Evolutionary conservation across 2,113 vertebrate genomes (phyloP).

Genomic region (Fregata magnificens): DNA sequence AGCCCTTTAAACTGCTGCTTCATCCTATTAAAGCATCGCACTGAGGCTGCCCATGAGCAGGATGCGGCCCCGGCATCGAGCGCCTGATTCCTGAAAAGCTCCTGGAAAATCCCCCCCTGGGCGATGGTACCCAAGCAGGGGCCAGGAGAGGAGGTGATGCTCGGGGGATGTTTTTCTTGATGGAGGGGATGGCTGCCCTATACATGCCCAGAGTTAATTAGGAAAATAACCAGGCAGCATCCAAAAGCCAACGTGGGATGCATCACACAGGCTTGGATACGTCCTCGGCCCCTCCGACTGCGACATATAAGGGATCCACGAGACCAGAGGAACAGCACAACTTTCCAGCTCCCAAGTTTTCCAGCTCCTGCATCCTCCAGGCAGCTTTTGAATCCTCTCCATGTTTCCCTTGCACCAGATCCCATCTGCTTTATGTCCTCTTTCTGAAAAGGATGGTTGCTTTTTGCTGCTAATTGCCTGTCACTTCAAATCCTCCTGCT

Average conservation of each 20-base stretch:
- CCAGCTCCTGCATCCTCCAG: background rate
- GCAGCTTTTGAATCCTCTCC: background rate
- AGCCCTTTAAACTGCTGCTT: background rate
- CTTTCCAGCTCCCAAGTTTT: background rate
- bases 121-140: background rate
- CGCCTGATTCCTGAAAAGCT: too few relatives aligned
- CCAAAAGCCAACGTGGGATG: background rate
- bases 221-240: background rate
- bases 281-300: background rate
- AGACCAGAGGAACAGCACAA: background rate
- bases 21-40: background rate
- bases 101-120: background rate
- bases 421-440: background rate
- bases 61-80: rapidly evolving
- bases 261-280: background rate
- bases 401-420: background rate
- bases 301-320: background rate
- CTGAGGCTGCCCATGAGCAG: background rate
- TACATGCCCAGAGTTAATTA: background rate
- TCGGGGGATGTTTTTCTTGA: background rate
- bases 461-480: background rate
- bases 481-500: background rate
- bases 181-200: background rate
- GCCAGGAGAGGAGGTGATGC: too few relatives aligned
- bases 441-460: background rate